Evolutionary conservation across 2,888 invertebrate species (phyloP).

Genomic region (Pantelozetes paolii): DNA sequence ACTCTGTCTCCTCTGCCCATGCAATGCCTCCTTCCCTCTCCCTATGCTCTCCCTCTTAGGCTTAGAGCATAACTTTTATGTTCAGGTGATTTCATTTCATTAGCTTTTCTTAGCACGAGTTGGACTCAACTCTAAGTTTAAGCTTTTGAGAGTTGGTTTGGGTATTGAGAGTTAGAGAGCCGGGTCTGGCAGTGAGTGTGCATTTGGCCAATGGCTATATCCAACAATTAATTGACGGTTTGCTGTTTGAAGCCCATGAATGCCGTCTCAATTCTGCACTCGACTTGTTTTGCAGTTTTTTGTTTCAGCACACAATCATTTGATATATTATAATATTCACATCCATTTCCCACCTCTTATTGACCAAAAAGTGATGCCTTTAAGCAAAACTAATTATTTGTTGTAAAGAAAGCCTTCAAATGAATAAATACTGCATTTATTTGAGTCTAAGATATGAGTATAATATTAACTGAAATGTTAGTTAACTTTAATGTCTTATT

Average conservation of each 20-base stretch:
- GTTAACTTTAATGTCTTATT: constrained; percentile 30
- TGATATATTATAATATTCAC: neutral
- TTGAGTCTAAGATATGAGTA: neutral
- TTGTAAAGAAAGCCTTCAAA: neutral
- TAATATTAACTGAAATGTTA: too few species aligned
- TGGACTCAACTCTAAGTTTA: constrained; percentile 4
- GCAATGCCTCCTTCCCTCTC: neutral
- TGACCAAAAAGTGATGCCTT: constrained; percentile 18
- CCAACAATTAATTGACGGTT: constrained; percentile 30
- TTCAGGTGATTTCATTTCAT: constrained; percentile 35
- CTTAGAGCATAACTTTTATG: constrained; percentile 10
- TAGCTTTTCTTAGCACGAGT: constrained; percentile 30
- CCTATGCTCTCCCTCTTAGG: constrained; percentile 7
- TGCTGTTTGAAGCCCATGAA: constrained; percentile 12
- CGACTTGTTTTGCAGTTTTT: constrained; percentile 26
- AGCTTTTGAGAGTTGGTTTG: neutral
- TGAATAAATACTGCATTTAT: constrained; percentile 13
- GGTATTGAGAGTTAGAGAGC: neutral
- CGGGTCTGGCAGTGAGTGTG: neutral
- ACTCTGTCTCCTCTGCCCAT: neutral
- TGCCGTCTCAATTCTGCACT: constrained; percentile 13
- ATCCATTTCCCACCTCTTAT: constrained; percentile 31
- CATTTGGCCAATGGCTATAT: constrained; percentile 28
- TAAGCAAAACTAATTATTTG: constrained; percentile 18
- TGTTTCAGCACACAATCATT: constrained; percentile 31